Evolutionary conservation across 2,113 vertebrate species (phyloP).

Genomic region (Sapayoa aenigma): DNA sequence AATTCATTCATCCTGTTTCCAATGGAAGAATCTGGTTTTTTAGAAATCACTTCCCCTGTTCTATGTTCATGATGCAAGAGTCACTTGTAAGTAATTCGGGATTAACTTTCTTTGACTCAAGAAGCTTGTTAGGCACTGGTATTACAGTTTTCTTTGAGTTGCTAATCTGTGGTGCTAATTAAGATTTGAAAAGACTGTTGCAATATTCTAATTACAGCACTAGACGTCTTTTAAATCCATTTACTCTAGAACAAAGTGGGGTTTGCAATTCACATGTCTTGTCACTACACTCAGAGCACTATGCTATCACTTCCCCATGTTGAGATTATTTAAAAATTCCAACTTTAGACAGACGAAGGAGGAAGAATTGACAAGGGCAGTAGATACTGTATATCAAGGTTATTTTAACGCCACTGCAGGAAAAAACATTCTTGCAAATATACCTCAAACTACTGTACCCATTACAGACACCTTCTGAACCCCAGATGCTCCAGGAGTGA

Average conservation of each 20-base stretch:
- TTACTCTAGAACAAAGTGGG: not conserved
- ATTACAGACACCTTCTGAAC: accelerated
- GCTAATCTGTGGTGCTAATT: conserved; percentile 33
- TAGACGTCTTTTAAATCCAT: not conserved
- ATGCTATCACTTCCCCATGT: accelerated
- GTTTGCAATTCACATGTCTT: not conserved
- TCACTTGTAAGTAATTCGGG: not conserved
- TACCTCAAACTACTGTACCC: accelerated
- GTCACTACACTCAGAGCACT: not conserved
- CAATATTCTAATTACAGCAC: conserved; percentile 2
- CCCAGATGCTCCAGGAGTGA: not conserved
- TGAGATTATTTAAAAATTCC: not conserved
- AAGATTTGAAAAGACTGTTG: not conserved
- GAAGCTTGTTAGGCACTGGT: not conserved
- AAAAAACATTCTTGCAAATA: not conserved
- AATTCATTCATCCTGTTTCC: not conserved
- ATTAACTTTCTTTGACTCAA: conserved; percentile 15
- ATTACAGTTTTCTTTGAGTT: conserved; percentile 2
- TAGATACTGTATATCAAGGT: not conserved
- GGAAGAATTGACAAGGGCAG: not conserved
- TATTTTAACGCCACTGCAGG: not conserved
- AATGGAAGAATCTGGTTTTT: not conserved
- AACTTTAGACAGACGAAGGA: not conserved
- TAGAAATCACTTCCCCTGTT: not conserved
- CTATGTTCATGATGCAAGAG: not conserved